phyloP scores from a whole-genome alignment of 2,888 invertebrate genomes.

The Agonopterix subpropinquella region DNA sequence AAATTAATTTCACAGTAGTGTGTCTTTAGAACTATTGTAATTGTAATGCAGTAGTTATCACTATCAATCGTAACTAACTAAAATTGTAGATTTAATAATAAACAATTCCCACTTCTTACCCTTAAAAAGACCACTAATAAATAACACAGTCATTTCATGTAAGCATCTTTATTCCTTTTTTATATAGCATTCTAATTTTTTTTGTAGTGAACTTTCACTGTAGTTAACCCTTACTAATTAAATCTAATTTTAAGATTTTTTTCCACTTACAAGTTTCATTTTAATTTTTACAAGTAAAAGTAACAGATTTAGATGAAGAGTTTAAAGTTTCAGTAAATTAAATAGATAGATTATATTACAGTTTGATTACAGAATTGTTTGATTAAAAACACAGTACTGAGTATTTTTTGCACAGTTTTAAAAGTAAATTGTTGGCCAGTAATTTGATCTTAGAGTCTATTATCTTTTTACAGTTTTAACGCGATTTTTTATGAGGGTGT shows the following conservation, averaged over 20 bases:
- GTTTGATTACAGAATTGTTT: not conserved
- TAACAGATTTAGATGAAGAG: too few relatives aligned
- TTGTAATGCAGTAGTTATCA: constrained; percentile 11
- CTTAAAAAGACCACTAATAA: constrained; percentile 6
- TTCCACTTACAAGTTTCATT: too few relatives aligned
- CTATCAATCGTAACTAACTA: constrained; percentile 3
- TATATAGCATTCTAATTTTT: not conserved
- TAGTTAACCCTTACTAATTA: constrained; percentile 16
- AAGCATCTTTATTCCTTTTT: constrained; percentile 2
- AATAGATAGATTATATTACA: too few relatives aligned
- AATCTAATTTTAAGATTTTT: constrained; percentile 4
- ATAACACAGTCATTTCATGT: constrained; percentile 7
- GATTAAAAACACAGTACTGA: constrained; percentile 14
- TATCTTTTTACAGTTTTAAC: not conserved
- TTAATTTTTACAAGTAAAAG: too few relatives aligned
- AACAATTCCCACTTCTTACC: constrained; percentile 7
- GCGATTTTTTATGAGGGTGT: too few relatives aligned
- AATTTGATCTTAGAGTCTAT: not conserved
- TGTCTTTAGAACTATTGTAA: constrained; percentile 7
- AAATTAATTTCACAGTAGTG: constrained; percentile 6
- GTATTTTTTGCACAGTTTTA: constrained; percentile 13
- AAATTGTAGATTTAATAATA: constrained; percentile 4
- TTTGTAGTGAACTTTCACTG: constrained; percentile 15
- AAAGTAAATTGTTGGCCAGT: constrained; percentile 3
- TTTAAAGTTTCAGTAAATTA: too few relatives aligned